Percentiles rank a stretch among this genome's conserved stretches.
Conservation (phyloP, 53 echinoderm and acorn worm genomes). For the Henricia sp. region DNA sequence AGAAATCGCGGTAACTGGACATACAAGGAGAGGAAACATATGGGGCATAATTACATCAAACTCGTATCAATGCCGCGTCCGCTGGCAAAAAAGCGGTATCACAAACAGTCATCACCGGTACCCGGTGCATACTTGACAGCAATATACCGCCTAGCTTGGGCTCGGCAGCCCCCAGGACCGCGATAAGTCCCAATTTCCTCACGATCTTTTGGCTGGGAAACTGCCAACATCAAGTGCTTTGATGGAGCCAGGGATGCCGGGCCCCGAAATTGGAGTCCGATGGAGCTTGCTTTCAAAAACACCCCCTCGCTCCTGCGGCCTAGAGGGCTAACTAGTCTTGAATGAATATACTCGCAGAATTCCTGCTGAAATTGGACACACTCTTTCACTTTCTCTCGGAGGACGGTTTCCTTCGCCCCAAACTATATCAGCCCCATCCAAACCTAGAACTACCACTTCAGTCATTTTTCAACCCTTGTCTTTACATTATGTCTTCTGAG, state of each 20-base stretch:
- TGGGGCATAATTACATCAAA: slow-evolving; percentile 54
- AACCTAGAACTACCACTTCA: no score
- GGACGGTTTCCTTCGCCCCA: slow-evolving; percentile 36
- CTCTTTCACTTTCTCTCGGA: slow-evolving; percentile 58
- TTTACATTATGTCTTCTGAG: no score
- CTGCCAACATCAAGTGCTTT: slow-evolving; percentile 40
- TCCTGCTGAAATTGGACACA: slow-evolving; percentile 55
- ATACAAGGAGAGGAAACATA: slow-evolving; percentile 45
- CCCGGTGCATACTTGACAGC: slow-evolving; percentile 56
- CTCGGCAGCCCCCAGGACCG: slow-evolving; percentile 1
- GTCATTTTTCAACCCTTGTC: no score
- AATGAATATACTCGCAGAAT: slow-evolving; percentile 23
- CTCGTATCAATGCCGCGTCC: slow-evolving; percentile 52
- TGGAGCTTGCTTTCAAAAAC: slow-evolving; percentile 21
- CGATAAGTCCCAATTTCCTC: slow-evolving; percentile 58
- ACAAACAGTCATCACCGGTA: slow-evolving; percentile 45
- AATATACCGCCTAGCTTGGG: slow-evolving; percentile 45
- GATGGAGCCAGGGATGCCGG: slow-evolving; percentile 38
- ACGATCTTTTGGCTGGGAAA: slow-evolving; percentile 33
- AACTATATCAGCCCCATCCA: slow-evolving; percentile 52
- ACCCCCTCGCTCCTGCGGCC: slow-evolving; percentile 22
- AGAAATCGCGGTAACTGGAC: slow-evolving; percentile 21
- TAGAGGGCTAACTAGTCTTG: slow-evolving; percentile 1
- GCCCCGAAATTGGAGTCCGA: slow-evolving; percentile 42
- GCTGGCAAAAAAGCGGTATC: slow-evolving; percentile 45